These are phyloP conservation scores for Lates japonicus DNA, from an alignment of 2,797 vertebrate species.

Conservation along the genomic window DNA sequence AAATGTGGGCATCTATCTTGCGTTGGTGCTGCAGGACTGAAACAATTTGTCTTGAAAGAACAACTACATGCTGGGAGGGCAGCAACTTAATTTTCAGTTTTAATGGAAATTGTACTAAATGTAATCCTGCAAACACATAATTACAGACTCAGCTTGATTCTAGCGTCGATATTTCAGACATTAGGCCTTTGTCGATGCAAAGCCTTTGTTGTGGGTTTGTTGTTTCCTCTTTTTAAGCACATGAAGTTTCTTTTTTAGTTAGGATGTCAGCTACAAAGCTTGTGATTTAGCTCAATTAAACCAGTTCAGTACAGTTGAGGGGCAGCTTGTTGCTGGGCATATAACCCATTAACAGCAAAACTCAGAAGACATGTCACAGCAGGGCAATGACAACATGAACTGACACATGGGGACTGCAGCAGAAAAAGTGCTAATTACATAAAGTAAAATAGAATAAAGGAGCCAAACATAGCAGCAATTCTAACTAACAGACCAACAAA, in stretches of 20 bases:
- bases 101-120: not conserved
- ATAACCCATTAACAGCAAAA: slow-evolving; percentile 11
- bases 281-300: not conserved
- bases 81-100: not conserved
- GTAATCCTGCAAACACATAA: not conserved
- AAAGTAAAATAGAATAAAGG: slow-evolving; percentile 10
- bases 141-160: not conserved
- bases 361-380: slow-evolving; percentile 11
- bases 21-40: slow-evolving; percentile 1
- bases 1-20: slow-evolving; percentile 37
- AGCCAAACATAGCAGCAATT: slow-evolving; percentile 4
- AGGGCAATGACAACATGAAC: slow-evolving; percentile 9
- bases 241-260: not conserved
- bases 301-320: not conserved
- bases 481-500: slow-evolving; percentile 1
- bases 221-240: slow-evolving; percentile 2
- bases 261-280: not conserved
- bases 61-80: not conserved
- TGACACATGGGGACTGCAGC: not conserved
- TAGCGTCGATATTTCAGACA: not conserved
- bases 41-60: slow-evolving; percentile 20
- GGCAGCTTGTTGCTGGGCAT: not conserved
- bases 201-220: not conserved
- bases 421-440: not conserved
- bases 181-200: not conserved